Percentiles rank a stretch among this genome's conserved stretches.
These are phyloP conservation scores for Ips typographus DNA, from an alignment of 1,140 invertebrate species.

Conservation along the genomic window DNA sequence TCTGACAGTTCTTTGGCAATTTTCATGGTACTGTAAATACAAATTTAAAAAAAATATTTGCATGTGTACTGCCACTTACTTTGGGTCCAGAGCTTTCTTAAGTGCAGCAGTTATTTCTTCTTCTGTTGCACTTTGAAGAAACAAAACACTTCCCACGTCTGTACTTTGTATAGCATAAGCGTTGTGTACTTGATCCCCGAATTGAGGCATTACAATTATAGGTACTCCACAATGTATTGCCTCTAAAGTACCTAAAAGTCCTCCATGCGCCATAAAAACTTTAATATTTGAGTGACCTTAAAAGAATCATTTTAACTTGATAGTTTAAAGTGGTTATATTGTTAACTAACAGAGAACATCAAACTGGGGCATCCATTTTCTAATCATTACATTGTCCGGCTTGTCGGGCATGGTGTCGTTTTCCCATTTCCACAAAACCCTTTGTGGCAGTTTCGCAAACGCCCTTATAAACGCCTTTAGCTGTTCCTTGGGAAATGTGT, in stretches of 20 bases:
- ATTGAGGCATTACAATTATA: conserved; percentile 69
- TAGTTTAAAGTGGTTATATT: background rate
- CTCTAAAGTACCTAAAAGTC: conserved; percentile 72
- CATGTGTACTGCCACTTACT: background rate
- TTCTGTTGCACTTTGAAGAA: conserved; percentile 61
- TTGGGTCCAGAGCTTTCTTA: conserved; percentile 58
- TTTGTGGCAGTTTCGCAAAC: conserved; percentile 61
- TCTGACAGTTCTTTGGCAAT: conserved; percentile 57
- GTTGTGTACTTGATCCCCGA: conserved; percentile 67
- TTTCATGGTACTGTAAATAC: background rate
- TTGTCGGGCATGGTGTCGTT: conserved; percentile 58
- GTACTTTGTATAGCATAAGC: conserved; percentile 59
- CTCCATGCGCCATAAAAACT: conserved; percentile 73
- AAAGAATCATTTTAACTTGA: conserved; percentile 4
- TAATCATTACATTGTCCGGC: conserved; percentile 64
- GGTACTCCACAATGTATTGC: conserved; percentile 73
- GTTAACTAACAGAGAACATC: conserved; percentile 63
- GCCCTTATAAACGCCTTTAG: conserved; percentile 61
- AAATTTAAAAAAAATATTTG: background rate
- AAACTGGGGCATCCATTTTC: conserved; percentile 70
- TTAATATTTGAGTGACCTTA: conserved; percentile 68
- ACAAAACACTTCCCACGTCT: conserved; percentile 60
- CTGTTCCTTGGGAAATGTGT: conserved; percentile 61
- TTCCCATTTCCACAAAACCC: conserved; percentile 76
- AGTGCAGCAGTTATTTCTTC: conserved; percentile 57